Evolutionary conservation across 1,140 invertebrate genomes (phyloP), one percentile per base, ranked within the genome.

Genomic region (Ips nitidus): DNA sequence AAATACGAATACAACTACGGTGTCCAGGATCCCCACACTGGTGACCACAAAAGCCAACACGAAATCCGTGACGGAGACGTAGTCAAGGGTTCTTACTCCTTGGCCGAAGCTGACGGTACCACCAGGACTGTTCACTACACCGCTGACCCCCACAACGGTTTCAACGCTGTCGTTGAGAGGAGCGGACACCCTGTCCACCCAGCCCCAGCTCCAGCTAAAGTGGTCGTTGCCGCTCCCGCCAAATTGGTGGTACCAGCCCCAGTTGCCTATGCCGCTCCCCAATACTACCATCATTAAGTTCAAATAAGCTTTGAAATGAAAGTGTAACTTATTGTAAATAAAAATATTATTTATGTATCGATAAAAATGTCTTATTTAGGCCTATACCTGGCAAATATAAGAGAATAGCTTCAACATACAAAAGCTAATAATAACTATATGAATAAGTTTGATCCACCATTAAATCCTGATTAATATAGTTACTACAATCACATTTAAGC

Each of bases 1-100:
- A 86, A 85, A 76, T 84, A 84, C 75, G 75, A 80, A 66, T 84
- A 80, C 71, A 77, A 80, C 40, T 85, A 85, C 74, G 81, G 77
- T 52, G 81, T 85, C 3, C 78, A 81, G 43, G 82, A 84, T 65
- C 76, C 80, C 39, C 75, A 81, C 63, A 84, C 83, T 1, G 83
- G 83, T 4, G 84, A 85, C 71, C 78, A 81, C 64, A 84, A 84
- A 66, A 78, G 75, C 38, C 83, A 84, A 65, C 80, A 79, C 73
- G 83, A 84, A 73, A 75, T 77, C 36, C 77, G 80, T 41, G 80
- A 84, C 53, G 81, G 83, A 69, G 78, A 82, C 42, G 74, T 77
- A 1, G 83, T 84, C 2, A 77, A 79, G 45, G 84, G 83, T 2
- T 81, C 79, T 59, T 84, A 83, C 71, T 79, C 73, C 38, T 73